Evolutionary conservation across 1,140 invertebrate species (phyloP).

Genomic region (Hypothenemus hampei): DNA sequence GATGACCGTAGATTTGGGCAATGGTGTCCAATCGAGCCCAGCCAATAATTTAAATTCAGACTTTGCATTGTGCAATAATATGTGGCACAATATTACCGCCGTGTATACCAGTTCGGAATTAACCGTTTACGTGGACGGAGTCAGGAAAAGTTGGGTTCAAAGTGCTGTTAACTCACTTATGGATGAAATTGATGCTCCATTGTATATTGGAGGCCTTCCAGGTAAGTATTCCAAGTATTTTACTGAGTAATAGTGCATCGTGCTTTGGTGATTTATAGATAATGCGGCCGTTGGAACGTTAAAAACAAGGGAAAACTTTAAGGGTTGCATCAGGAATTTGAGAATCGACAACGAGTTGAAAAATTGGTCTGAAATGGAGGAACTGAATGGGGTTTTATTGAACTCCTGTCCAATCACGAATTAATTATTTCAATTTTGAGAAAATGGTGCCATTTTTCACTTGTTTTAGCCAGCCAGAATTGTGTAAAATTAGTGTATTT

Average conservation of each 20-base stretch:
- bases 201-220: slow-evolving; percentile 83
- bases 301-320: slow-evolving; percentile 73
- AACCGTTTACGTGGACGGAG: slow-evolving; percentile 67
- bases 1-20: slow-evolving; percentile 64
- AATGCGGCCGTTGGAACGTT: slow-evolving; percentile 61
- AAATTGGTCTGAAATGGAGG: slow-evolving; percentile 81
- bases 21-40: slow-evolving; percentile 56
- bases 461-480: too few relatives aligned
- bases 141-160: slow-evolving; percentile 44
- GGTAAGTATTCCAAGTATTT: slow-evolving; percentile 50
- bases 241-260: slow-evolving; percentile 9
- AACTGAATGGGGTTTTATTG: slow-evolving; percentile 74
- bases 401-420: slow-evolving; percentile 73
- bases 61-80: slow-evolving; percentile 74
- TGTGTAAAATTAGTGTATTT: too few relatives aligned
- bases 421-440: slow-evolving; percentile 1
- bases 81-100: slow-evolving; percentile 80
- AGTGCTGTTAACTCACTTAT: slow-evolving; percentile 40
- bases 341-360: slow-evolving; percentile 59
- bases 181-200: slow-evolving; percentile 54
- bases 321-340: slow-evolving; percentile 85
- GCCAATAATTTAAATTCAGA: slow-evolving; percentile 56
- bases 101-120: slow-evolving; percentile 65
- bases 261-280: slow-evolving; percentile 53
- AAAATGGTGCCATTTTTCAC: slow-evolving; percentile 1